A percentile compares a stretch with the other conserved stretches of the same genome.
Conservation (phyloP, 2,888 invertebrate genomes). For the Papilio gigon region DNA sequence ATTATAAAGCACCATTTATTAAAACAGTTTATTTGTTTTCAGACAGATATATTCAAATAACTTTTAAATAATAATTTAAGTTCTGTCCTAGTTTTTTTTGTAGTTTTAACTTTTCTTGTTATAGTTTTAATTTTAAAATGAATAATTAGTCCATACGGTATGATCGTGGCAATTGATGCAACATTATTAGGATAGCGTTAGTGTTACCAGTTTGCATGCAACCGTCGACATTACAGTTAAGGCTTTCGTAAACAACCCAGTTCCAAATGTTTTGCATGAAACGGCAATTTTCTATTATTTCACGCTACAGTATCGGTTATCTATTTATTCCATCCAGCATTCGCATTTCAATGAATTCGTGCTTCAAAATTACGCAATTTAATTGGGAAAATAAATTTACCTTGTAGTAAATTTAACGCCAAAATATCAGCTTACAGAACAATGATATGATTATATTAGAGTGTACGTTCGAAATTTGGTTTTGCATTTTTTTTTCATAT, state of each 20-base stretch:
- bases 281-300: constrained; percentile 11
- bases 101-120: no score
- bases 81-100: no score
- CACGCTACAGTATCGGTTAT: background rate
- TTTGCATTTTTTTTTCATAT: no score
- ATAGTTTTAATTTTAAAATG: background rate
- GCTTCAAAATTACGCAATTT: background rate
- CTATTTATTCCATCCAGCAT: background rate
- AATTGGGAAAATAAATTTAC: background rate
- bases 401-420: no score
- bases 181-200: constrained; percentile 7
- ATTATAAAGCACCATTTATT: no score
- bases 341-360: background rate
- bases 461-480: no score
- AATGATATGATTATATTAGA: no score
- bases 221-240: background rate
- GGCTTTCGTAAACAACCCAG: constrained; percentile 20
- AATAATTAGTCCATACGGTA: background rate
- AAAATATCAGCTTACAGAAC: background rate
- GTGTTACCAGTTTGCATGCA: background rate
- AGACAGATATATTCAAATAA: no score
- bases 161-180: background rate
- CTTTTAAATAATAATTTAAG: no score
- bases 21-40: no score
- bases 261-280: constrained; percentile 20